These are phyloP conservation scores for pig (Sus scrofa) DNA, from an alignment of 2,113 vertebrate genomes.

Conservation along the genomic window DNA sequence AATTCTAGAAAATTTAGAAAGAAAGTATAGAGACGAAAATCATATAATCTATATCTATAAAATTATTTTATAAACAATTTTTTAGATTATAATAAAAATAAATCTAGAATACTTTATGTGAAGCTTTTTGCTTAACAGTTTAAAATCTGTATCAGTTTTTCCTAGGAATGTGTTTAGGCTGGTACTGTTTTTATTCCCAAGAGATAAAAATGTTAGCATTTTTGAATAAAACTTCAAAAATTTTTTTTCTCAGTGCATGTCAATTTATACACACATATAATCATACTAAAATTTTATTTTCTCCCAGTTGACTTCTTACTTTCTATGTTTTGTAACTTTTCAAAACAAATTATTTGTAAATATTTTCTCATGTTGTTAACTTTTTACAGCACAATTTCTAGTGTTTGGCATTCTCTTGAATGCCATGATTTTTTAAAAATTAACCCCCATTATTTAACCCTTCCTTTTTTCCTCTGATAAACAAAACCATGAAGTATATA, in stretches of 20 bases:
- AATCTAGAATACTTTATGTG: not conserved
- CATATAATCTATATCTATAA: too few species aligned
- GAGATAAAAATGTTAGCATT: conserved; percentile 1
- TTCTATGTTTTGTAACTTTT: conserved; percentile 32
- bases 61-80: not conserved
- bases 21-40: not conserved
- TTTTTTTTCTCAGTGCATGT: not conserved
- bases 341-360: not conserved
- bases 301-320: not conserved
- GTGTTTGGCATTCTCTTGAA: not conserved
- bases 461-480: not conserved
- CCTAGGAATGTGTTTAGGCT: not conserved
- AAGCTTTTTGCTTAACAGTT: not conserved
- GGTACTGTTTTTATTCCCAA: conserved; percentile 18
- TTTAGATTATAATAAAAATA: not conserved
- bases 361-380: not conserved
- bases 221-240: not conserved
- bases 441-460: not conserved
- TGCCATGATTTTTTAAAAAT: not conserved
- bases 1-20: not conserved
- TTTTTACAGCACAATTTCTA: not conserved
- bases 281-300: conserved; percentile 17
- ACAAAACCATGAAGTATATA: not conserved
- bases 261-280: conserved; percentile 33
- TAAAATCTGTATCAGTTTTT: conserved; percentile 1